A percentile compares a stretch with the other conserved stretches of the same genome.
phyloP scores from a whole-genome alignment of 2,113 vertebrate species.

The Regulus satrapa region DNA sequence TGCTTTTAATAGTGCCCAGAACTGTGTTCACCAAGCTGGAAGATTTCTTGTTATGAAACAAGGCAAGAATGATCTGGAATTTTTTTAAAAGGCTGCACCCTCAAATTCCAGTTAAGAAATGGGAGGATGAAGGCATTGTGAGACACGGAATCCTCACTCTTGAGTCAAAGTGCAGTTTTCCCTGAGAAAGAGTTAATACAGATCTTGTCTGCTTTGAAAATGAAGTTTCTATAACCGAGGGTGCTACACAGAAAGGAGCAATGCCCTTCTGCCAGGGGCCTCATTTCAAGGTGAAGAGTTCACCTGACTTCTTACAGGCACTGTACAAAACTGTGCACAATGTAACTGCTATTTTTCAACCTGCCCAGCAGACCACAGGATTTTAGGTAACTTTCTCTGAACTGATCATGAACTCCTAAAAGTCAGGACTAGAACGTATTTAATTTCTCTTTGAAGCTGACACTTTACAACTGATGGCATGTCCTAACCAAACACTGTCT shows the following conservation, averaged over 20 bases:
- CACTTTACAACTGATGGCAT: not conserved
- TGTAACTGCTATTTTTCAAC: not conserved
- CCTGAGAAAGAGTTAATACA: not conserved
- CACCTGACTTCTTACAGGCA: not conserved
- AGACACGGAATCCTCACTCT: not conserved
- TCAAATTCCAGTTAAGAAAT: not conserved
- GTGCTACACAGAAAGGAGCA: not conserved
- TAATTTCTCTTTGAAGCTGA: not conserved
- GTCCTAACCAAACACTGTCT: not conserved
- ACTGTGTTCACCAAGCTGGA: not conserved
- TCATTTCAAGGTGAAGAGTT: not conserved
- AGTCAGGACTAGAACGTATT: not conserved
- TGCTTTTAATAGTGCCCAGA: not conserved
- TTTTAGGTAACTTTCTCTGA: not conserved
- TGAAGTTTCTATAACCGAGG: not conserved
- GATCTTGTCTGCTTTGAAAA: not conserved
- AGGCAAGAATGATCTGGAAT: not conserved
- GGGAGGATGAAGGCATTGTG: not conserved
- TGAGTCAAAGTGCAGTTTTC: not conserved
- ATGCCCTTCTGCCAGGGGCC: not conserved
- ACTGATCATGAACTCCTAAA: not conserved
- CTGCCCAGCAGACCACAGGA: not conserved
- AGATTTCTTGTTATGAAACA: not conserved
- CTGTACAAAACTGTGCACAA: not conserved
- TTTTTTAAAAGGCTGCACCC: not conserved